Base-by-base conservation (phyloP, 1,140 invertebrate species). In the Conopomorpha cramerella region DNA sequence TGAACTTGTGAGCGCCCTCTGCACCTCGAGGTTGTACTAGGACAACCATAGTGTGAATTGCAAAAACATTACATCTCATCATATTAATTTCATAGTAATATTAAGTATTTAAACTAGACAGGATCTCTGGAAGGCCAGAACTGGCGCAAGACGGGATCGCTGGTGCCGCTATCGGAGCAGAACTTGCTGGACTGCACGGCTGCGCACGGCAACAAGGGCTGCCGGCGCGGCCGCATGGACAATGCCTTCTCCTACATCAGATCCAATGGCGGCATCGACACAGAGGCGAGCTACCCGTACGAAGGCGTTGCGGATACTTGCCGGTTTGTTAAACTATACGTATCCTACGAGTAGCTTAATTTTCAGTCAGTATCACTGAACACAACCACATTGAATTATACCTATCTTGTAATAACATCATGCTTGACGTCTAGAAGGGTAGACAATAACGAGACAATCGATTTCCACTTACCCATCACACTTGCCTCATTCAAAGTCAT, bases 71-170 rank as follows among this genome's bases (percentile, higher is more conserved):
- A n/a, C n/a, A n/a, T n/a, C n/a, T n/a, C n/a, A n/a, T n/a, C 30
- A 2, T 34, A 30, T 43, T 40, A 41, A 38, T 39, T 14, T 32
- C 14, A 31, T 36, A 34, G 13, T 25, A 26, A 11, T 34, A 13
- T 25, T 36, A 12, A 46, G 40, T 46, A 37, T 53, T 52, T 41
- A 48, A 66, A 67, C 10, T 57, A 92, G 87, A 98, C 95, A 46
- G 97, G 96, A 15, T 80, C 96, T 0, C 76, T 99, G 14, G 97
- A 99, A 81, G 96, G 92, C 11, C 96, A 99, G 73, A 90, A 97
- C 68, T 96, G 91, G 77, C 86, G 94, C 42, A 86, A 90, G 63
- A 87, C 82, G 16, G 90, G 90, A 29, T 82, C 86, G 43, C 80
- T 99, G 10, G 83, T 96, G 2, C 95, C 93, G 2, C 83, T 99